Evolutionary conservation across 2,888 invertebrate species (phyloP), one percentile per base, ranked within the genome.

Genomic region (Apotomis betuletana): DNA sequence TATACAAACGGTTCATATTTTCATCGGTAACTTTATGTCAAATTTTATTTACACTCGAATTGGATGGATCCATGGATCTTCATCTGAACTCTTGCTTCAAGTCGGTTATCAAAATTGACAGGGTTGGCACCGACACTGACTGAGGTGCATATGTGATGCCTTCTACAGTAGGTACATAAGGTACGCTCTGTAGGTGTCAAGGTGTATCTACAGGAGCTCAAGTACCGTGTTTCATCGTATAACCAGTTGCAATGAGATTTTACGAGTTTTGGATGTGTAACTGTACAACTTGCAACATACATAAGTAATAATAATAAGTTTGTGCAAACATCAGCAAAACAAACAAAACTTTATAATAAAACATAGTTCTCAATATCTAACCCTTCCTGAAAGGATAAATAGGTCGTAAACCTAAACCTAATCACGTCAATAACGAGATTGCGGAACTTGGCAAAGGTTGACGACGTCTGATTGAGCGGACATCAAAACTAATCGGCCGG

Each of bases 401-500:
- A 54, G 65, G 71, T 74, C 76, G 75, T 78, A 77, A 78, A 79
- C 74, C 67, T 63, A 72, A 72, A 72, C 62, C 67, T 62, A 74
- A 75, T 75, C 69, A 64, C 57, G 62, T 41, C 51, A 49, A 65
- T 71, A 78, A 78, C 74, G 74, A 77, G 74, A 77, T 76, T 74
- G 75, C 63, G 58, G 52, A 75, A 76, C 61, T 75, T 74, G n/a
- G 74, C 77, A 69, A 77, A 78, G 76, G 78, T 78, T 76, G 75
- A 64, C 75, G 74, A 70, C 57, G 52, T 36, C 80, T 81, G 84
- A 84, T 83, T 83, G 82, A 81, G 62, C 70, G 75, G 75, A 77
- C 83, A 83, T 87, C 83, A 90, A 89, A 89, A 78, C 77, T 80
- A 87, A 88, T 84, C 75, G 80, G 65, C 77, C 81, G 87, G 83